Evolutionary conservation across 2,113 vertebrate genomes (phyloP), one percentile per base, ranked within the genome.

Genomic region (Gavia stellata): DNA sequence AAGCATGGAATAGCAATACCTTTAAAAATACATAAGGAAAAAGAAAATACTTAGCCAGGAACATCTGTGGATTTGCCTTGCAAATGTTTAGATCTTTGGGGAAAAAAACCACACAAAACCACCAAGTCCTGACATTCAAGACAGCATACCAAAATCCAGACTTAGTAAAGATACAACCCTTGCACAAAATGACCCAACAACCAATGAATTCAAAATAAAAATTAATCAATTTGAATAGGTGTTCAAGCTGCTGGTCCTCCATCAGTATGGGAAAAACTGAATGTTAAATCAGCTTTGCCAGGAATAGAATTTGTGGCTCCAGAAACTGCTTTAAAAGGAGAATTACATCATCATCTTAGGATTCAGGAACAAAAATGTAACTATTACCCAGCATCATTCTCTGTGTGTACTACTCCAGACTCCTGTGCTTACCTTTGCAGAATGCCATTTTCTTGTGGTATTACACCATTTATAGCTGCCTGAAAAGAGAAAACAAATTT

Each of bases 401-500:
- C 36, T 55, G 24, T 17, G n/a, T 29, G 49, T 70, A 77, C 47
- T 59, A 26, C 55, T 80, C n/a, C 66, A 92, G 59, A 9, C 29
- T 67, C 68, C 86, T 42, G 45, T 74, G 96, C 97, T 98, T 99
- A 99, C 99, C 99, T 99, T 98, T 99, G 99, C 96, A 99, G 98
- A 98, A 99, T 99, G 96, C 99, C 99, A 62, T 99, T 99, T 98
- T 99, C 99, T 96, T 99, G 99, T 95, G 99, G 99, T 98, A 99
- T 99, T 94, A 99, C 99, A 95, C 99, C 99, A 98, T 99, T 99
- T 98, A 99, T 99, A 98, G 99, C 99, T 97, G 99, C 99, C 99
- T 99, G 98, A 83, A 97, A 98, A 97, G n/a, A 96, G 94, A 96
- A 96, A 97, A 89, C 11, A 88, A 23, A 95, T 55, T 72, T 42